Evolutionary conservation across 2,113 vertebrate genomes (phyloP).

Genomic region (Scomber japonicus): DNA sequence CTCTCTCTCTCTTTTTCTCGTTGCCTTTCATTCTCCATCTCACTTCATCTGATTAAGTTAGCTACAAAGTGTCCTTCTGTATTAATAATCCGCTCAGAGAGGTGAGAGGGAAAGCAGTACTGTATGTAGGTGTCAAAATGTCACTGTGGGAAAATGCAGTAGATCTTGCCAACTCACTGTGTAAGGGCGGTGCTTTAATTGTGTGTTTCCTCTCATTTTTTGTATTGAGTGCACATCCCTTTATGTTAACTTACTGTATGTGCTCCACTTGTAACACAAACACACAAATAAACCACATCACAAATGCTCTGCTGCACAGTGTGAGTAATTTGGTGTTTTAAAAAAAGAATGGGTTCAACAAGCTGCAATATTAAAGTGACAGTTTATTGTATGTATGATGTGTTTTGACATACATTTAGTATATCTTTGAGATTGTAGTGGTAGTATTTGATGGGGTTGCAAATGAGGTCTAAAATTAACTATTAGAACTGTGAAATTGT

Average conservation of each 20-base stretch:
- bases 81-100: conserved; percentile 66
- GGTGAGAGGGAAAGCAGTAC: conserved; percentile 36
- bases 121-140: conserved; percentile 43
- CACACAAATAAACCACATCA: not conserved
- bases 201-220: not conserved
- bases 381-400: not conserved
- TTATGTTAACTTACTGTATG: not conserved
- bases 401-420: conserved; percentile 6
- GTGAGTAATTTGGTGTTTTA: conserved; percentile 26
- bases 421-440: not conserved
- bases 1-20: not conserved
- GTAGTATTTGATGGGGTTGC: too few species aligned
- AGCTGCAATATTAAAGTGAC: conserved; percentile 14
- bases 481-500: too few species aligned
- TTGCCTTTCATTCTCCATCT: conserved; percentile 47
- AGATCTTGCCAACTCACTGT: not conserved
- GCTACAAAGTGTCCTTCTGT: conserved; percentile 71
- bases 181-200: not conserved
- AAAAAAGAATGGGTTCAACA: conserved; percentile 15
- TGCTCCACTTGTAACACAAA: not conserved
- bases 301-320: not conserved
- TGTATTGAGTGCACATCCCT: not conserved
- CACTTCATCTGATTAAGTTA: conserved; percentile 76
- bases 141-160: conserved; percentile 24
- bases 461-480: too few species aligned